These are phyloP conservation scores for Lepidurus apus DNA, from an alignment of 1,140 invertebrate species.

Conservation along the genomic window DNA sequence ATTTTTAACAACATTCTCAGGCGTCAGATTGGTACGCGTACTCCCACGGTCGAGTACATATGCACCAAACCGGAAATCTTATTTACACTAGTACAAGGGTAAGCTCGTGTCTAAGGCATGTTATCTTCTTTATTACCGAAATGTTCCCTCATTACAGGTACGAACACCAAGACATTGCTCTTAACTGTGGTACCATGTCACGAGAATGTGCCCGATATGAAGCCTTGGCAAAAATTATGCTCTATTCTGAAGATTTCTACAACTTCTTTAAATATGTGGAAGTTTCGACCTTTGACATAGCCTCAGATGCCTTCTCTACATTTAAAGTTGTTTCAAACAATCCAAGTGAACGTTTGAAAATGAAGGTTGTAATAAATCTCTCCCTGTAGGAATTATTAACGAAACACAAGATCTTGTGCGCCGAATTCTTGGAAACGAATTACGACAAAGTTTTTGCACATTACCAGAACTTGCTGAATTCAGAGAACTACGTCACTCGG, in stretches of 20 bases:
- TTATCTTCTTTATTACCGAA: background rate
- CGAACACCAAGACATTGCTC: slow-evolving; percentile 96
- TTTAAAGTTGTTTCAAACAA: slow-evolving; percentile 74
- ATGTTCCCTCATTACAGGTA: slow-evolving; percentile 62
- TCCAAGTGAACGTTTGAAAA: background rate
- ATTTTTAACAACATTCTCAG: slow-evolving; percentile 98
- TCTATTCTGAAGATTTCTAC: slow-evolving; percentile 96
- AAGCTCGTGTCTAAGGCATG: slow-evolving; percentile 42
- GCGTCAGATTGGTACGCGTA: slow-evolving; percentile 93
- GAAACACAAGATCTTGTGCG: slow-evolving; percentile 95
- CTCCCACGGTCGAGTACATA: slow-evolving; percentile 97
- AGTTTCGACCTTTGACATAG: slow-evolving; percentile 99
- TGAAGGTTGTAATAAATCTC: slow-evolving; percentile 2
- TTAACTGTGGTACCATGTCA: slow-evolving; percentile 98
- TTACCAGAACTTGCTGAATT: slow-evolving; percentile 95
- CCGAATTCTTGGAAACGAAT: slow-evolving; percentile 97
- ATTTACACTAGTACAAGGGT: slow-evolving; percentile 94
- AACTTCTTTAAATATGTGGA: slow-evolving; percentile 99
- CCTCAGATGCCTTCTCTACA: slow-evolving; percentile 99
- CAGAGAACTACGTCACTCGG: slow-evolving; percentile 93
- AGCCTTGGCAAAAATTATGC: slow-evolving; percentile 94
- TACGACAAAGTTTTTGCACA: slow-evolving; percentile 97
- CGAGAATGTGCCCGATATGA: slow-evolving; percentile 96
- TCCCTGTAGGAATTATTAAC: slow-evolving; percentile 84
- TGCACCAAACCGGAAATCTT: slow-evolving; percentile 96